Conservation (phyloP, 1,140 invertebrate species). For the Cotesia vestalis region DNA sequence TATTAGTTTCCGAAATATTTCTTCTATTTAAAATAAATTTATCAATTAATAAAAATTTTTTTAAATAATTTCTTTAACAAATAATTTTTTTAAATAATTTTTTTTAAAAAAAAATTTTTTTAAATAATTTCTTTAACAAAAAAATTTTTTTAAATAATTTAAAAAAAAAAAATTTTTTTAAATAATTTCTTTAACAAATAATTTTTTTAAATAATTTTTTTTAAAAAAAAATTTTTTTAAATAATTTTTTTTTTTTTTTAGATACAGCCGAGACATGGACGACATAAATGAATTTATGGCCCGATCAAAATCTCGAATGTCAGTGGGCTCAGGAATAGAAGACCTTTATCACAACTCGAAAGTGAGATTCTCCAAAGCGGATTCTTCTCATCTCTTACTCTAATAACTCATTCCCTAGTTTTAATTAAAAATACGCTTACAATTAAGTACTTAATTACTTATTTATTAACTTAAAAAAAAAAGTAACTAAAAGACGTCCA, state of each 20-base stretch:
- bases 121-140: too few species aligned
- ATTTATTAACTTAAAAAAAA: too few species aligned
- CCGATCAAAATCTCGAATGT: slow-evolving; percentile 67
- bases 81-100: too few species aligned
- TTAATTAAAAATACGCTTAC: too few species aligned
- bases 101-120: too few species aligned
- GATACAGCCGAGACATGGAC: slow-evolving; percentile 67
- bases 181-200: background rate
- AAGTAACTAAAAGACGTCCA: too few species aligned
- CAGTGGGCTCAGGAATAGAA: slow-evolving; percentile 60
- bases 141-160: too few species aligned
- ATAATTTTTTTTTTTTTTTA: slow-evolving; percentile 53
- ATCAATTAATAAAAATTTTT: too few species aligned
- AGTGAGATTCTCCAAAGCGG: slow-evolving; percentile 56
- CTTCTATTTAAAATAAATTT: background rate
- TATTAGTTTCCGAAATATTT: background rate
- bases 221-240: too few species aligned
- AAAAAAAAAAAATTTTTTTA: too few species aligned
- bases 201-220: slow-evolving; percentile 27
- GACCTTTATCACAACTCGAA: slow-evolving; percentile 58
- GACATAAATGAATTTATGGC: slow-evolving; percentile 66
- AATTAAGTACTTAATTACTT: too few species aligned
- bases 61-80: too few species aligned
- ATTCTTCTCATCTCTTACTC: slow-evolving; percentile 55
- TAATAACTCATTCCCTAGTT: slow-evolving; percentile 37